Percentiles rank a stretch among this genome's conserved stretches.
Evolutionary conservation across 2,888 invertebrate species (phyloP).

Genomic region (Osmoderma eremita): DNA sequence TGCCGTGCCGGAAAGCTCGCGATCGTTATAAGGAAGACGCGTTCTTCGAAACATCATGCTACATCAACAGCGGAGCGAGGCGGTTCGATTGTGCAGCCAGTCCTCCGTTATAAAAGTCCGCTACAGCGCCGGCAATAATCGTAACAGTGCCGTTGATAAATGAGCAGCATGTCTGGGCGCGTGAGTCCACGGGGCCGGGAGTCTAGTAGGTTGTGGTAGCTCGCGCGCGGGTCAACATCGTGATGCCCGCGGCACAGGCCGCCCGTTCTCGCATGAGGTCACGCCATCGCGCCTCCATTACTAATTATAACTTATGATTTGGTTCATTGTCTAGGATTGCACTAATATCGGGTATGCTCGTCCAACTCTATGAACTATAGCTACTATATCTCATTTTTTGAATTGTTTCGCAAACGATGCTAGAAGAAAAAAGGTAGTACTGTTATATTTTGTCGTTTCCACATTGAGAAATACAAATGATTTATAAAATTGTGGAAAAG

Average conservation of each 20-base stretch:
- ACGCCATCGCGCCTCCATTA: slow-evolving; percentile 44
- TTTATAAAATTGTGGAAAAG: too few species aligned
- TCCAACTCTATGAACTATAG: slow-evolving; percentile 11
- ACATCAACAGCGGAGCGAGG: slow-evolving; percentile 11
- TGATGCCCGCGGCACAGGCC: slow-evolving; percentile 47
- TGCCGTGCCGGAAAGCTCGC: neutral
- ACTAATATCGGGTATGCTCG: slow-evolving; percentile 29
- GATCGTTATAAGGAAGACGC: slow-evolving; percentile 7
- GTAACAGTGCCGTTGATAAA: slow-evolving; percentile 50
- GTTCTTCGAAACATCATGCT: slow-evolving; percentile 5
- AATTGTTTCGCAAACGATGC: neutral
- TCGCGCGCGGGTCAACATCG: slow-evolving; percentile 50
- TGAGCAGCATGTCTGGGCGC: slow-evolving; percentile 49
- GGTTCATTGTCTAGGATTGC: slow-evolving; percentile 47
- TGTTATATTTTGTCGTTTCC: too few species aligned
- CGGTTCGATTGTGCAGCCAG: slow-evolving; percentile 18
- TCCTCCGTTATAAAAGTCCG: slow-evolving; percentile 36
- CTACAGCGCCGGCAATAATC: slow-evolving; percentile 48
- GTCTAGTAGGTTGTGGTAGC: slow-evolving; percentile 43
- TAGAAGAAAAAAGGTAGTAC: neutral
- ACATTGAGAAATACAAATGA: too few species aligned
- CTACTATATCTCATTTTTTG: neutral
- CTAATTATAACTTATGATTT: slow-evolving; percentile 51
- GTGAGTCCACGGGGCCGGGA: slow-evolving; percentile 45
- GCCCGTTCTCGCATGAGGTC: slow-evolving; percentile 47